phyloP scores from a whole-genome alignment of 2,113 vertebrate species.

The Tricholaema leucomelas region DNA sequence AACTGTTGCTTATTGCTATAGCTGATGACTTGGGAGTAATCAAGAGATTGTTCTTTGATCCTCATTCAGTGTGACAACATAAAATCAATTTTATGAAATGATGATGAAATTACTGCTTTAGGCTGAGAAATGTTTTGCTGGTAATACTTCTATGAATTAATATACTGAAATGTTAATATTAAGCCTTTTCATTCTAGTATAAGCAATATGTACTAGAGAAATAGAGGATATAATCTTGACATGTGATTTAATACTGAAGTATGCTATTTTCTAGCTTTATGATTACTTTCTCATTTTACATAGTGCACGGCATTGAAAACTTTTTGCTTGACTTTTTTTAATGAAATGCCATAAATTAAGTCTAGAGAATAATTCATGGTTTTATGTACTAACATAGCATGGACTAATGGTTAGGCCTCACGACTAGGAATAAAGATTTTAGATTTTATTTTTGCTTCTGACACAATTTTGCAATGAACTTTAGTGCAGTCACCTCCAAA shows the following conservation, averaged over 20 bases:
- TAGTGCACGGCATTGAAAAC: neutral
- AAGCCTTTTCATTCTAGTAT: neutral
- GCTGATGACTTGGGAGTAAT: neutral
- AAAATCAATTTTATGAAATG: neutral
- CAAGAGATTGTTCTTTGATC: neutral
- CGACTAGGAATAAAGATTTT: neutral
- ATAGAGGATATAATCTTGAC: neutral
- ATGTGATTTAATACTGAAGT: neutral
- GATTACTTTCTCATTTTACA: neutral
- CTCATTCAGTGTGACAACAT: neutral
- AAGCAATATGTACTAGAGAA: neutral
- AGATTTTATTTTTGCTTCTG: neutral
- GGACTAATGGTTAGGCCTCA: neutral
- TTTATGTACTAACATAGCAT: neutral
- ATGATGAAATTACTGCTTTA: neutral
- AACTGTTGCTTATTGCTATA: neutral
- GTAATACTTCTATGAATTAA: neutral
- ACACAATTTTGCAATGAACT: neutral
- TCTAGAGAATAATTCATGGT: neutral
- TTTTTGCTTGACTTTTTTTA: neutral
- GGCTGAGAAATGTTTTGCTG: neutral
- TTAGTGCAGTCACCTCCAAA: neutral
- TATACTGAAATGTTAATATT: neutral
- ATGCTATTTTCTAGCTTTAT: neutral
- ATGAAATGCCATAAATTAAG: neutral